A percentile compares a stretch with the other conserved stretches of the same genome.
phyloP scores from a whole-genome alignment of 2,888 invertebrate species.

The Vannuccia rotundouncinata region DNA sequence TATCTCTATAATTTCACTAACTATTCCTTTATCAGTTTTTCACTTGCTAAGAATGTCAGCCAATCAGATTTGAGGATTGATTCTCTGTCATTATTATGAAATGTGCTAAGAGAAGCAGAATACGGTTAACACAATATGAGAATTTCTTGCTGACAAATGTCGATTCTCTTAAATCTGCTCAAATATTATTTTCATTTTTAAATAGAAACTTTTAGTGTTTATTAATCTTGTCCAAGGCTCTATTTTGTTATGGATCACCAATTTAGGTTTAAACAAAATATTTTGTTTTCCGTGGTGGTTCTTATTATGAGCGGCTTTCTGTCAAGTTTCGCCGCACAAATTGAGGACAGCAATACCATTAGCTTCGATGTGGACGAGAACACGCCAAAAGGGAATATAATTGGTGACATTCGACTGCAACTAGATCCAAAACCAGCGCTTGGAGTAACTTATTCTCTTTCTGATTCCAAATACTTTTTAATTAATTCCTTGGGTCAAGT shows the following conservation, averaged over 20 bases:
- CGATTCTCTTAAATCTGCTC: background rate
- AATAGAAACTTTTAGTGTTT: background rate
- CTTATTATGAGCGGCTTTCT: background rate
- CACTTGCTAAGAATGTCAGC: background rate
- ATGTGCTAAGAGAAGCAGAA: background rate
- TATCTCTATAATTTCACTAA: too few species aligned
- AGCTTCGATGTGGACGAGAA: conserved; percentile 31
- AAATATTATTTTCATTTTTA: background rate
- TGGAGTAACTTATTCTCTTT: background rate
- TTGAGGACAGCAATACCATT: background rate
- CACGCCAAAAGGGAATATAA: conserved; percentile 15
- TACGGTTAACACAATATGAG: too few species aligned
- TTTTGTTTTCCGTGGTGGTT: background rate
- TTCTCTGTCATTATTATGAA: background rate
- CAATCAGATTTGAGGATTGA: background rate
- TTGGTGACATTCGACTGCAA: conserved; percentile 16
- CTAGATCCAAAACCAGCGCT: background rate
- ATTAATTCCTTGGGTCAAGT: conserved; percentile 4
- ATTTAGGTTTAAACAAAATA: background rate
- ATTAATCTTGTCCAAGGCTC: too few species aligned
- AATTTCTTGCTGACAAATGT: too few species aligned
- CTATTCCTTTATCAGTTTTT: background rate
- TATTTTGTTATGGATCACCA: background rate
- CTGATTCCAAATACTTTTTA: background rate
- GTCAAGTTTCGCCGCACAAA: background rate